Evolutionary conservation across 2,797 vertebrate species (phyloP), one percentile per base, ranked within the genome.

Genomic region (Xyrichtys novacula): DNA sequence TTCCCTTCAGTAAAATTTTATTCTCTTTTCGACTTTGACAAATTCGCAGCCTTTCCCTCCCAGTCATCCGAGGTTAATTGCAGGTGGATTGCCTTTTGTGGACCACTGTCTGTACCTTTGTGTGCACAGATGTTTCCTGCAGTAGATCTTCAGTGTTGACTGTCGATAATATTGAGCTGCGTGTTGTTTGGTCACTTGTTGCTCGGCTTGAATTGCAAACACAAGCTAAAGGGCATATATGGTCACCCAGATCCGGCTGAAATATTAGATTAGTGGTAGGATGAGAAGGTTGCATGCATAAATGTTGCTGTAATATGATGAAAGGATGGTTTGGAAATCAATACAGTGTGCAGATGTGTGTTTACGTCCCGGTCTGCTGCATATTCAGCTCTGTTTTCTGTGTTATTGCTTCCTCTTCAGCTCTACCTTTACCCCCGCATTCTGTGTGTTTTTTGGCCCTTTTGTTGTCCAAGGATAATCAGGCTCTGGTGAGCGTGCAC

Each of bases 341-440:
- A 12, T 15, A 42, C 25, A 22, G n/a, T 10, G 15, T 17, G 7
- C 39, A 3, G 23, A 52, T 36, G 58, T 36, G 17, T 48, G 9
- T 32, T 17, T 17, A 4, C 19, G 14, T 5, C 16, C 7, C 47
- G 29, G 4, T 22, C 17, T 36, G 38, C 31, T 55, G 47, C 34
- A 56, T 60, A 29, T 64, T 72, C 6, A 69, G 23, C 34, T 50
- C 10, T 12, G 16, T n/a, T 29, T 31, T 32, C 25, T 19, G 31
- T 25, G 62, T 39, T 28, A 6, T 34, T 10, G 16, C 2, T 5
- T 5, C 3, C 6, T 42, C 3, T 2, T 23, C 46, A 19, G 46
- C 11, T 7, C 28, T 22, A 25, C 29, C 43, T 46, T 54, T n/a
- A 34, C 10, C 17, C 3, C 25, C 2, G 1, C 9, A 1, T 29